Evolutionary conservation across 2,113 vertebrate species (phyloP), one percentile per base, ranked within the genome.

Genomic region (Rafetus swinhoei): DNA sequence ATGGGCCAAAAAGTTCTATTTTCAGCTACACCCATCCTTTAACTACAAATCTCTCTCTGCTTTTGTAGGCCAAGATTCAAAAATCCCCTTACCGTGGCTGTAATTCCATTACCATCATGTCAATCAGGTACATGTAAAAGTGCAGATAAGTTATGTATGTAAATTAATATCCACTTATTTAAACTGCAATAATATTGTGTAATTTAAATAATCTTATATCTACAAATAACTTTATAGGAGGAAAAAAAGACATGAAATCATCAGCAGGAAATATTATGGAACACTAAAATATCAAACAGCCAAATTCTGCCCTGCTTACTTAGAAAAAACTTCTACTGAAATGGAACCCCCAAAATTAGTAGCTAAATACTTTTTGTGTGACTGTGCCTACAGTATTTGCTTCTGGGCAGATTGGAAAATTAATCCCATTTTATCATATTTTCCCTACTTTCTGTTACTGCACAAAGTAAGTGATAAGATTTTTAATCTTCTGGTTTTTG

Each of bases 41-140:
- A 82, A 27, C 74, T 94, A 55, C 24, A 0, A 0, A 59, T 22
- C 13, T 32, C 79, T 55, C 54, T 65, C 29, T 52, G 56, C 35
- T 55, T 79, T 39, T 87, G 27, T 83, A 95, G 45, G 32, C 18
- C 72, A 72, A 95, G 80, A 16, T 93, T 81, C 69, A 86, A 21
- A 57, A 93, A 56, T 62, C 3, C 57, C 27, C 12, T 74, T 11
- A 57, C 9, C 25, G 7, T 9, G 76, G 74, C 90, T 84, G 59
- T 81, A 82, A 69, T 60, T 76, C 16, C 29, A 90, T 69, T 27
- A 52, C 35, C 76, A 57, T 6, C 13, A 72, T 0, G 8, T 45
- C 8, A 19, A 69, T 79, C 24, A 55, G 91, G 32, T 19, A 65
- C 25, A 85, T 90, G 6, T 29, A 83, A 27, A 50, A 50, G 24